Evolutionary conservation across 2,113 vertebrate genomes (phyloP).

Genomic region (Toxotes chatareus): DNA sequence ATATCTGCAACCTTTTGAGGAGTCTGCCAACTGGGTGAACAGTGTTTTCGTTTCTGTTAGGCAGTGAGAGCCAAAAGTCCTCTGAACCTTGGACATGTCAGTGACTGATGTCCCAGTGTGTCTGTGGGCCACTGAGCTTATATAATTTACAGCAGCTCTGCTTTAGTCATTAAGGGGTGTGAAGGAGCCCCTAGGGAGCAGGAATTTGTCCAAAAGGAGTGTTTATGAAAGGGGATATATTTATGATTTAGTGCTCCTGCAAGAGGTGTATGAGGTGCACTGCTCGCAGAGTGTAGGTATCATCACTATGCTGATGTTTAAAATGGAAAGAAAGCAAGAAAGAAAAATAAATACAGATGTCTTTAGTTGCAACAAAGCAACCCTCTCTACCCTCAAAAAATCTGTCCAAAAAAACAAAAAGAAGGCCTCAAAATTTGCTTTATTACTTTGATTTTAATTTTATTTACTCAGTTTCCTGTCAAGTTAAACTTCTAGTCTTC

Average conservation of each 20-base stretch:
- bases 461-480: not conserved
- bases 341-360: not conserved
- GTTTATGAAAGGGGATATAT: slow-evolving; percentile 82
- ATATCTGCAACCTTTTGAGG: slow-evolving; percentile 71
- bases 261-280: slow-evolving; percentile 48
- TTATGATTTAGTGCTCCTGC: slow-evolving; percentile 87
- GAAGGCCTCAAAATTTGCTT: not conserved
- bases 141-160: slow-evolving; percentile 91
- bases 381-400: not conserved
- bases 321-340: not conserved
- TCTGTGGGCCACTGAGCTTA: slow-evolving; percentile 82
- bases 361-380: not conserved
- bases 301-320: not conserved
- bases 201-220: slow-evolving; percentile 82
- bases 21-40: slow-evolving; percentile 60
- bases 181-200: slow-evolving; percentile 87
- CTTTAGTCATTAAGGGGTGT: slow-evolving; percentile 93
- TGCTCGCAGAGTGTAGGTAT: not conserved
- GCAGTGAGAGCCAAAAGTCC: slow-evolving; percentile 48
- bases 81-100: slow-evolving; percentile 83
- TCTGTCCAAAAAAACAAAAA: not conserved
- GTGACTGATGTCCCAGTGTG: slow-evolving; percentile 89
- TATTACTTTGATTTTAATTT: not conserved
- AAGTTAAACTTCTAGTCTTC: not conserved
- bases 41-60: slow-evolving; percentile 62